Evolutionary conservation across 2,888 invertebrate genomes (phyloP), one percentile per base, ranked within the genome.

Genomic region (Deilephila porcellus): DNA sequence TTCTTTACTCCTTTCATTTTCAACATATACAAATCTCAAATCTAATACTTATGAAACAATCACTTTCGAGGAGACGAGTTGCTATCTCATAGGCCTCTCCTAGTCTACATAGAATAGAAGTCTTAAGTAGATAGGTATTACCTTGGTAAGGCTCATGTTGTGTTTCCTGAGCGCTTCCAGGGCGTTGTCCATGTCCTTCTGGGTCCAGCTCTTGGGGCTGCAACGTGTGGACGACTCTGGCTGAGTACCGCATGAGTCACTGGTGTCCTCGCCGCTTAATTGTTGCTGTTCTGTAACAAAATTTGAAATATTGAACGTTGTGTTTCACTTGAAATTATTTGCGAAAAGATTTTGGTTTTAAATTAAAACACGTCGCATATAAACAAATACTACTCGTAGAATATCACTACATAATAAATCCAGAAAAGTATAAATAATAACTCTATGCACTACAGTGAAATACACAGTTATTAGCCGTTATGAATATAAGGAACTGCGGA

Each of bases 131-230:
- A 17, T 4, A 19, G 19, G 32, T 8, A 11, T 74, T 86, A 96
- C 97, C 94, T 98, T 98, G 75, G 98, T 98, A 77, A 98, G 96
- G 86, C 98, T 98, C 98, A 98, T 98, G 86, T 97, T 96, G 88
- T 98, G 98, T 88, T 97, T 97, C 88, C 97, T 95, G 77, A 98
- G 95, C 53, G 98, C 98, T 81, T 98, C 97, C 82, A 98, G 95
- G 73, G 98, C 98, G 84, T 96, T 96, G 83, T 98, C 98, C 98
- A 98, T 98, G 90, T 98, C 98, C 84, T 97, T 97, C 91, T 97
- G 97, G 59, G 97, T 97, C 98, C 98, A 98, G 77, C 97, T 97
- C 93, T 98, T 98, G 71, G 97, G 97, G 78, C 97, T 90, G 59
- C 84, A 84, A 4, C 97, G 90, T 93, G 85, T 75, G 8, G 78